These are phyloP conservation scores for Masnerella sp. DNA, from an alignment of 2,888 invertebrate species.

Conservation along the genomic window DNA sequence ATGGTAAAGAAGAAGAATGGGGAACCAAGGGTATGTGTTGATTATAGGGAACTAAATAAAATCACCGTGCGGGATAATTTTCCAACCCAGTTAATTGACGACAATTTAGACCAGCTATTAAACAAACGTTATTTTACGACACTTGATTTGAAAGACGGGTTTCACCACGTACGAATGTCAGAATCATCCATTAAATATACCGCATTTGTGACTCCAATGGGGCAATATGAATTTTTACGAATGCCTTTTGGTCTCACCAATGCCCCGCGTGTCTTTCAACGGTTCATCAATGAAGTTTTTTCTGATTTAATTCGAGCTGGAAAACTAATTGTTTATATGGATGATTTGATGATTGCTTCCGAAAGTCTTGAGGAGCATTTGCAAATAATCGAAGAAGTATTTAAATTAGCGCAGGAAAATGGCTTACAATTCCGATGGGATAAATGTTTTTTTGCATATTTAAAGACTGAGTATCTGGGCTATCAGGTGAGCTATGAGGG, in stretches of 20 bases:
- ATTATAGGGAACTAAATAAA: constrained; percentile 12
- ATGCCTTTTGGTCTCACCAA: constrained; percentile 10
- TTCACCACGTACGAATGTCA: constrained; percentile 5
- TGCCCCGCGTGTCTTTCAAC: constrained; percentile 51
- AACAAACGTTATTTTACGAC: constrained; percentile 4
- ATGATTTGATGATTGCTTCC: constrained; percentile 12
- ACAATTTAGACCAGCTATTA: constrained; percentile 4
- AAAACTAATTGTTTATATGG: constrained; percentile 12
- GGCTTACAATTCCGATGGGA: constrained; percentile 4
- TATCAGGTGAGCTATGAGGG: background rate
- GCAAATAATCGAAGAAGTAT: background rate
- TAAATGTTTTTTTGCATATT: constrained; percentile 11
- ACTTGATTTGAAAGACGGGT: background rate
- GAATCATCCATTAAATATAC: background rate
- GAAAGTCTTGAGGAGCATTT: constrained; percentile 1
- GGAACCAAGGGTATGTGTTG: constrained; percentile 12
- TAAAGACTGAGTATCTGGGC: background rate
- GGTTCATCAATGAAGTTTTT: constrained; percentile 9
- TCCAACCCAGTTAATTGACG: constrained; percentile 12
- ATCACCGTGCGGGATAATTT: constrained; percentile 5
- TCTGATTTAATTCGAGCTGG: constrained; percentile 9
- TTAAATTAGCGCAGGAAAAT: background rate
- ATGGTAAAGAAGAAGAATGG: constrained; percentile 11
- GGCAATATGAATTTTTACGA: background rate
- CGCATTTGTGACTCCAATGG: background rate